Evolutionary conservation across 2,797 vertebrate genomes (phyloP), one percentile per base, ranked within the genome.

Genomic region (Scomberomorus guttatus): DNA sequence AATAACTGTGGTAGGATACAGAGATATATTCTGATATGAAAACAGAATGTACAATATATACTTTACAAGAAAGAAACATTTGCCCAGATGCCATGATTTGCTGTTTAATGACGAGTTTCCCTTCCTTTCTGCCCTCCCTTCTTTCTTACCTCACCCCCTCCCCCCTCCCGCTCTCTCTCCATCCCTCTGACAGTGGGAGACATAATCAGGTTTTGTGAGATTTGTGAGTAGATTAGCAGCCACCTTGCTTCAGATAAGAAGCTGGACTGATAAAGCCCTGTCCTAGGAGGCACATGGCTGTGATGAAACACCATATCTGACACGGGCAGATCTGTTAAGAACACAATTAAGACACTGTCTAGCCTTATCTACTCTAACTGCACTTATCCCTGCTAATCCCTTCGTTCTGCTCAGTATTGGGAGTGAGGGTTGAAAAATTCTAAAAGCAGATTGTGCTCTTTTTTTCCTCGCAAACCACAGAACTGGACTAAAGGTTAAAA

Each of bases 321-420:
- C 92, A 84, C 52, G 84, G 74, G 77, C 84, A 89, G 87, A 92
- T 94, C 92, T 91, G 90, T 90, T 91, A 84, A 85, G 88, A 91
- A 90, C 89, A 93, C 91, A 93, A 91, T 92, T 93, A 92, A 89
- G 88, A 92, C 90, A 90, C 87, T 92, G 90, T 93, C 91, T 90
- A 44, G 84, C 58, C 85, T 66, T 86, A 91, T 94, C 91, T 91
- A n/a, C 85, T 86, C 75, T 34, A 69, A 86, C 84, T 85, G 59
- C 70, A 81, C 83, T 87, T 81, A 83, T 79, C 57, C 58, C 84
- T 58, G 59, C 72, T 78, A 78, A 90, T 92, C 87, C 77, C 61
- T 64, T 46, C 37, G 22, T 55, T 83, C 70, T 71, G 25, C 73
- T 54, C 27, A 24, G 59, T 56, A 65, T 72, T 77, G 29, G 71